Evolutionary conservation across 2,113 vertebrate genomes (phyloP), one percentile per base, ranked within the genome.

Genomic region (Burhinus bistriatus): DNA sequence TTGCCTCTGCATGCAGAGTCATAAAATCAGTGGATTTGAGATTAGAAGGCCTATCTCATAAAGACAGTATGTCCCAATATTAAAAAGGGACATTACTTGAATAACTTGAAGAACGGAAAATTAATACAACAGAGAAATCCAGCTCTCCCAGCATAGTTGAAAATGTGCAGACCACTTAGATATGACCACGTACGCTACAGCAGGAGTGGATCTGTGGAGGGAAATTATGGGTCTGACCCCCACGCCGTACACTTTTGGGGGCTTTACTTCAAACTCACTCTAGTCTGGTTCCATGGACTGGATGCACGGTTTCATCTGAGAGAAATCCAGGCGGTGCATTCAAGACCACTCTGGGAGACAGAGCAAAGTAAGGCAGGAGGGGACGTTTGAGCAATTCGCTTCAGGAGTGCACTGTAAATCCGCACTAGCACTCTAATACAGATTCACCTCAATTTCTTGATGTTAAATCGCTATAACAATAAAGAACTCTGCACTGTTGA

Each of bases 161-260:
- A 58, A 47, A 47, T n/a, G 25, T 27, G 36, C 59, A 52, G 83
- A 27, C 29, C 34, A 11, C 32, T 92, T 30, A 62, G 21, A 32
- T 36, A 29, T 7, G 62, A 27, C 23, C 36, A 58, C 0, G 0
- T 26, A 54, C 47, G 32, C 32, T 38, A 30, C 34, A 49, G 58
- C 30, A 57, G 54, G 36, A 73, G 51, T 29, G 21, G 45, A 38
- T 80, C 54, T 57, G 34, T 57, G 21, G 21, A 57, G 36, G 19
- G 23, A 42, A 47, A 30, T 55, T 20, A 15, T 61, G 40, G 22
- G 9, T 69, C 36, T 93, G 34, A 52, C 21, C 42, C 51, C 10
- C 38, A 6, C 4, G 1, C 32, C 3, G 0, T 59, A 19, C 23
- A 12, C 12, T 82, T 72, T 34, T 15, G 25, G 30, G 68, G 42